Evolutionary conservation across 2,888 invertebrate species (phyloP).

Genomic region (Atherix ibis): DNA sequence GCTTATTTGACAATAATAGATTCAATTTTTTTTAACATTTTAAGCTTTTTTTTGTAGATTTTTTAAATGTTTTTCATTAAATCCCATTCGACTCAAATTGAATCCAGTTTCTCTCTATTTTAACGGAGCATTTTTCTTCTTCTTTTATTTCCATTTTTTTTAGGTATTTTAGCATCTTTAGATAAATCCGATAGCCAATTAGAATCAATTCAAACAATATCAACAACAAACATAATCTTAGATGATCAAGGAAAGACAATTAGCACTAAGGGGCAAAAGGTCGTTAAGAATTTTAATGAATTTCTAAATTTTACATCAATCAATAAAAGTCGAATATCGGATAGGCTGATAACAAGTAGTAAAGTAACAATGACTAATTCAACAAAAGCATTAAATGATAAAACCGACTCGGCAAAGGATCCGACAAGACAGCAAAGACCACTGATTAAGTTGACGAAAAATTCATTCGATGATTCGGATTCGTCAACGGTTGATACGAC

Average conservation of each 20-base stretch:
- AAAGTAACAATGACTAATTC: constrained; percentile 6
- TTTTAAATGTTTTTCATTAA: too few relatives aligned
- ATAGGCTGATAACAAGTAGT: constrained; percentile 15
- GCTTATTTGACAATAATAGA: too few relatives aligned
- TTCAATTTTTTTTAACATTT: too few relatives aligned
- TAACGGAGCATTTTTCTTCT: too few relatives aligned
- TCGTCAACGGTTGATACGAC: constrained; percentile 19
- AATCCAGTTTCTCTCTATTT: too few relatives aligned
- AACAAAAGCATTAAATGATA: constrained; percentile 3
- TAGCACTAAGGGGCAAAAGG: constrained; percentile 25
- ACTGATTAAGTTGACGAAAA: constrained; percentile 35
- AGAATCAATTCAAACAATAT: constrained; percentile 24
- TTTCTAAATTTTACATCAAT: constrained; percentile 61
- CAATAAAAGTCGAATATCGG: constrained; percentile 42
- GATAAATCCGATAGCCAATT: constrained; percentile 40
- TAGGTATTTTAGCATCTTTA: constrained; percentile 39
- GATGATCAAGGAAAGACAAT: constrained; percentile 13
- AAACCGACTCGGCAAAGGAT: too few relatives aligned
- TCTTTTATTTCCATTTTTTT: too few relatives aligned
- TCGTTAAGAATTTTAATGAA: constrained; percentile 70
- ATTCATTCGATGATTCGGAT: constrained; percentile 35
- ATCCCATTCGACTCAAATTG: too few relatives aligned
- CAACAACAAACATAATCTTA: background rate
- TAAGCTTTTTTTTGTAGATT: too few relatives aligned
- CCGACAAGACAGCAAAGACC: constrained; percentile 19